These are phyloP conservation scores for Bombus confusus DNA, from an alignment of 1,140 invertebrate genomes.

Conservation along the genomic window DNA sequence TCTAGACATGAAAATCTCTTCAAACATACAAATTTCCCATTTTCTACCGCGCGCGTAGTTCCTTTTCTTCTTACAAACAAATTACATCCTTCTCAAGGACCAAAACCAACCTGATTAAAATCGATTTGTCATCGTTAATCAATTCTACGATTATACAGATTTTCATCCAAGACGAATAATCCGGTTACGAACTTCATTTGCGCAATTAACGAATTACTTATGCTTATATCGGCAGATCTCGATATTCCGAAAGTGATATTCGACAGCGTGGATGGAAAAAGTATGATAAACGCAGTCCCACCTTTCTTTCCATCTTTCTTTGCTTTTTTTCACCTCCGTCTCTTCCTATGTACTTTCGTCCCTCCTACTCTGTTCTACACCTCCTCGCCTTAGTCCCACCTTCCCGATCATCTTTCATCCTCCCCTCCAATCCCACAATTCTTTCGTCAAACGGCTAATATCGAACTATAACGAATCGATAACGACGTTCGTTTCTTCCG, in stretches of 20 bases:
- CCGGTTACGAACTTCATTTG: not conserved
- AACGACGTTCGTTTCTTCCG: not conserved
- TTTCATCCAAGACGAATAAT: not conserved
- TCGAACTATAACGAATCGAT: conserved; percentile 15
- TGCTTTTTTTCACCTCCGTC: not conserved
- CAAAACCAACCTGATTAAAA: not conserved
- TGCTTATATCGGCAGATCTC: not conserved
- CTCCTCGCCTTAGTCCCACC: not conserved
- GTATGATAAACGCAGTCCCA: not conserved
- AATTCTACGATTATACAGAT: not conserved
- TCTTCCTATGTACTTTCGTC: conserved; percentile 5
- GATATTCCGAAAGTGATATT: not conserved
- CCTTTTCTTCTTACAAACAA: not conserved
- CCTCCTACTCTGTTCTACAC: conserved; percentile 3
- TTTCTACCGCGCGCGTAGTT: too few species aligned
- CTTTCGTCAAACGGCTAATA: not conserved
- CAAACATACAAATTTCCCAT: too few species aligned
- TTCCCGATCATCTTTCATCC: not conserved
- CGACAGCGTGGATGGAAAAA: not conserved
- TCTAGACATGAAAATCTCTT: too few species aligned
- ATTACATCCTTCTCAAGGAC: accelerated
- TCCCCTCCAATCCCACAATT: not conserved
- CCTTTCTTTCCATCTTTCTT: not conserved
- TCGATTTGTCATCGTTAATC: not conserved
- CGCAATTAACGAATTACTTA: not conserved